Percentiles rank a stretch among this genome's conserved stretches.
phyloP scores from a whole-genome alignment of 1,140 invertebrate species.

The Cylas formicarius region DNA sequence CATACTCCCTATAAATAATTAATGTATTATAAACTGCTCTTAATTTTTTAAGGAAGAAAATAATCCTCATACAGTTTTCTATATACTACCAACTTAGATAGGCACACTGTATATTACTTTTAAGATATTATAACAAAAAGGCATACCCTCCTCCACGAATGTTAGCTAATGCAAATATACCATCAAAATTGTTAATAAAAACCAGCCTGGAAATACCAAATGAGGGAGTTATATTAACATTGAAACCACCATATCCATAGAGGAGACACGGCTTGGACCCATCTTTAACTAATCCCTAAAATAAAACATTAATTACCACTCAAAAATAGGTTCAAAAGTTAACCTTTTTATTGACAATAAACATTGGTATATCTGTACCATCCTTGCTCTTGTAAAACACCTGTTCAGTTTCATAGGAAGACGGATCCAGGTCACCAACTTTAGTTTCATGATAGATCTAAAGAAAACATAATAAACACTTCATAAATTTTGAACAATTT shows the following conservation, averaged over 20 bases:
- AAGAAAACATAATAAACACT: conserved; percentile 22
- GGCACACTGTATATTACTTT: too few relatives aligned
- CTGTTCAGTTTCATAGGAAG: conserved; percentile 78
- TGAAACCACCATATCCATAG: conserved; percentile 98
- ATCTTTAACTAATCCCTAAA: conserved; percentile 55
- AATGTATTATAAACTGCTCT: not conserved
- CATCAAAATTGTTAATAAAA: conserved; percentile 86
- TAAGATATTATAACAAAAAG: not conserved
- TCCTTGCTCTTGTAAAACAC: conserved; percentile 94
- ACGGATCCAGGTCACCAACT: conserved; percentile 76
- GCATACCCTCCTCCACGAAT: conserved; percentile 88
- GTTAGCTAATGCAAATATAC: conserved; percentile 86
- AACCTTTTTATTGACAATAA: conserved; percentile 60
- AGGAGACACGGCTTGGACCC: conserved; percentile 72
- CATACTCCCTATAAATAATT: conserved; percentile 70
- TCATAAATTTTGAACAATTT: not conserved
- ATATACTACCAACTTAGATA: too few relatives aligned
- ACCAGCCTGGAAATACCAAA: conserved; percentile 77
- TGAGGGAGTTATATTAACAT: conserved; percentile 80
- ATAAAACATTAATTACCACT: too few relatives aligned
- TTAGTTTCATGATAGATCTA: conserved; percentile 79
- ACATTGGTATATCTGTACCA: conserved; percentile 96
- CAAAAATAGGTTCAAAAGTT: conserved; percentile 10
- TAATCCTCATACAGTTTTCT: too few relatives aligned
- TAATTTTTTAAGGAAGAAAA: too few relatives aligned